Percentiles rank a stretch among this genome's conserved stretches.
phyloP scores from a whole-genome alignment of 2,888 invertebrate genomes.

The Polietes domitor region DNA sequence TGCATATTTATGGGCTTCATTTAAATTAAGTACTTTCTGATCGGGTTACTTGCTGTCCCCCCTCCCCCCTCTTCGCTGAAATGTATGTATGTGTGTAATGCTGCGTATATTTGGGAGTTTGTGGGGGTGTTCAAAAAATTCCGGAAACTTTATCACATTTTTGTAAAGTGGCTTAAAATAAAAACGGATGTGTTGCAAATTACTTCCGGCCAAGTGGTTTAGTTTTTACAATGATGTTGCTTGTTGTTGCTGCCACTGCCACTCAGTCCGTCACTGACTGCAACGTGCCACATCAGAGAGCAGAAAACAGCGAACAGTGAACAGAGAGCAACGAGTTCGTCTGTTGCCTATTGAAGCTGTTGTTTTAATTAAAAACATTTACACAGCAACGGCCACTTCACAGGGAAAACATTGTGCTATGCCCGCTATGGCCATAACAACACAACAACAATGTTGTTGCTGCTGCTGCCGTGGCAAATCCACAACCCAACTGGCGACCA shows the following conservation, averaged over 20 bases:
- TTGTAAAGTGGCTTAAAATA: constrained; percentile 59
- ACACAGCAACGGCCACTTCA: constrained; percentile 14
- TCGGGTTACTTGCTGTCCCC: not conserved
- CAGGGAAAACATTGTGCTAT: constrained; percentile 23
- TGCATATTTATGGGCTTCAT: not conserved
- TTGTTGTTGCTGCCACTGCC: not conserved
- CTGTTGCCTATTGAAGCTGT: constrained; percentile 25
- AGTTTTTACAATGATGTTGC: constrained; percentile 32
- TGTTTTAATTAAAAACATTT: constrained; percentile 33
- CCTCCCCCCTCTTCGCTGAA: too few species aligned
- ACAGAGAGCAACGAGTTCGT: constrained; percentile 13
- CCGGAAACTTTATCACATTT: constrained; percentile 33
- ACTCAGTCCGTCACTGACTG: not conserved
- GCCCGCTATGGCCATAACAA: constrained; percentile 6
- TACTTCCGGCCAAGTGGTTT: constrained; percentile 62
- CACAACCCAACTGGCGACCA: not conserved
- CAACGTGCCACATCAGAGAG: not conserved
- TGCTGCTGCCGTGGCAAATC: not conserved
- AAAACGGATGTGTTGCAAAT: constrained; percentile 65
- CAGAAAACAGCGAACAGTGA: not conserved
- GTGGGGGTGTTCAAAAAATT: not conserved
- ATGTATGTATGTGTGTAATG: too few species aligned
- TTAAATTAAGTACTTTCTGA: not conserved
- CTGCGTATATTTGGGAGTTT: not conserved
- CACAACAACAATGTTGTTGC: not conserved